These are phyloP conservation scores for Brachypalpus laphriformis DNA, from an alignment of 2,888 invertebrate genomes.

Conservation along the genomic window DNA sequence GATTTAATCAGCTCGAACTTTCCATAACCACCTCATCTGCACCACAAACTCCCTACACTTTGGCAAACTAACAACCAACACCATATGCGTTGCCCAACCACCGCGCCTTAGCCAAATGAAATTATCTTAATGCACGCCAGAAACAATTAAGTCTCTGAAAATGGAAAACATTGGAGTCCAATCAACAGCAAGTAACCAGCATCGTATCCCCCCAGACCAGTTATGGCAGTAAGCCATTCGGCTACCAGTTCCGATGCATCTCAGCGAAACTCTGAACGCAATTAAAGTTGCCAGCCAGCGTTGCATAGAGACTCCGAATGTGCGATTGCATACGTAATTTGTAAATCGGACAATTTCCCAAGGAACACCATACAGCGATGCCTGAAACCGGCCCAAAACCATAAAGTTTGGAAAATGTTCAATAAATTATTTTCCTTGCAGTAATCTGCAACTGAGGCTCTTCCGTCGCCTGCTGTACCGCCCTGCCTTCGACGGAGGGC, in stretches of 20 bases:
- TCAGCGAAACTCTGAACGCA: conserved; percentile 48
- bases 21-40: neutral
- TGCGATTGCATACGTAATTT: conserved; percentile 47
- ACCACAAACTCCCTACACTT: neutral
- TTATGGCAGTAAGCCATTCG: conserved; percentile 50
- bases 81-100: neutral
- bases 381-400: conserved; percentile 59
- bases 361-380: neutral
- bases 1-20: too few species aligned
- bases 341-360: conserved; percentile 38
- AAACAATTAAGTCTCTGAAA: conserved; percentile 57
- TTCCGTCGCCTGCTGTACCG: conserved; percentile 12
- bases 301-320: conserved; percentile 39
- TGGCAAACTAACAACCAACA: neutral
- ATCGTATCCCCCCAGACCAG: conserved; percentile 16
- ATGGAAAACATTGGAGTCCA: conserved; percentile 41
- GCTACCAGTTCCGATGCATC: conserved; percentile 33
- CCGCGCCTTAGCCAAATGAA: conserved; percentile 8
- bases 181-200: conserved; percentile 42
- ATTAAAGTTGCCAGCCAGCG: conserved; percentile 49
- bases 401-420: conserved; percentile 72
- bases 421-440: conserved; percentile 73
- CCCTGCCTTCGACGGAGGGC: neutral
- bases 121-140: conserved; percentile 52
- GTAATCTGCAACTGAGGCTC: conserved; percentile 61